Evolutionary conservation across 2,888 invertebrate species (phyloP), one percentile per base, ranked within the genome.

Genomic region (Leucophenga maculata): DNA sequence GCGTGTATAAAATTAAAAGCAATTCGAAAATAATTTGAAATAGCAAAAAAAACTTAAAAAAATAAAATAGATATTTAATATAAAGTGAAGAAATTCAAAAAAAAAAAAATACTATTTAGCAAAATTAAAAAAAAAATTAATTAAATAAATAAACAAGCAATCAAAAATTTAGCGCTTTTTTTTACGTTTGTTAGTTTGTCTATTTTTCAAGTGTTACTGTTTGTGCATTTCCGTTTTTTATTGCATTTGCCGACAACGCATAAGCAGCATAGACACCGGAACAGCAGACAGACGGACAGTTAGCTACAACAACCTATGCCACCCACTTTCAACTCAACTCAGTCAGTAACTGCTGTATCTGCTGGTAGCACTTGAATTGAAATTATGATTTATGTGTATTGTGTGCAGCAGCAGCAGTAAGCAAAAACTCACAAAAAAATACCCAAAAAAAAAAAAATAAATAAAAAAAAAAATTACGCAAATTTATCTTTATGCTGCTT

Each of bases 311-410:
- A 16, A 39, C 32, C 13, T 44, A 39, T n/a, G 18, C 39, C 62
- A 62, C n/a, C 39, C n/a, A 60, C 60, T 32, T 32, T 22, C 6
- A n/a, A 13, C 14, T 14, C 46, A n/a, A 13, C 46, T 3, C n/a
- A 13, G 46, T 46, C 60, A 60, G 57, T 22, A 18, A 26, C 8
- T 8, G n/a, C 22, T 31, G 32, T 8, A 59, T 26, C 14, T 32
- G 59, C 31, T 50, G 50, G 50, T 50, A 48, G 48, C 31, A 60
- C 32, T 59, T 57, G 46, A 59, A 59, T 59, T 52, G 60, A 62
- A 68, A 68, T 68, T 68, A 68, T 68, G 62, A 68, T 68, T 68
- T 68, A 68, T 68, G 68, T 46, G 65, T 31, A 52, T 11, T 54
- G 22, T 60, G 59, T 39, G 20, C 20, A 62, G 22, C 18, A 20